Percentiles rank a stretch among this genome's conserved stretches.
These are phyloP conservation scores for Apamea crenata DNA, from an alignment of 2,888 invertebrate genomes.

Conservation along the genomic window DNA sequence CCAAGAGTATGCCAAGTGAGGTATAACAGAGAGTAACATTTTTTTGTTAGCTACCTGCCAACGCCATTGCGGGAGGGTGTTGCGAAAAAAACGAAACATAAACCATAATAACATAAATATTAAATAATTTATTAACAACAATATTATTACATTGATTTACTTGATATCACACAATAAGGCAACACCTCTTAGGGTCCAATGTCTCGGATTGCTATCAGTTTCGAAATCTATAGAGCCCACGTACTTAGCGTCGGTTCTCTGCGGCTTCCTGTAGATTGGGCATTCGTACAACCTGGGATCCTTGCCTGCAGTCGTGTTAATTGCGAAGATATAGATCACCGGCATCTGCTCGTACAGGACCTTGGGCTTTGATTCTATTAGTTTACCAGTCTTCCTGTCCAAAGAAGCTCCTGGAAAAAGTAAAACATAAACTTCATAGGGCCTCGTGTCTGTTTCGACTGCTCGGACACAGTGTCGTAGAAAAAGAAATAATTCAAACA, in stretches of 20 bases:
- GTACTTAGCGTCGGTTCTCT: slow-evolving; percentile 98
- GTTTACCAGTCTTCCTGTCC: slow-evolving; percentile 96
- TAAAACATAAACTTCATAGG: no score
- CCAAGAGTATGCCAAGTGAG: background rate
- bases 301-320: slow-evolving; percentile 97
- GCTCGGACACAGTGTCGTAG: no score
- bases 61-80: background rate
- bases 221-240: slow-evolving; percentile 98
- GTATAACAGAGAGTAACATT: background rate
- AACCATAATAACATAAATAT: background rate
- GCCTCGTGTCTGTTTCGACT: background rate
- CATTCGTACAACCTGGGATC: slow-evolving; percentile 98
- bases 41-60: background rate
- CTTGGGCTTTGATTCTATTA: slow-evolving; percentile 98
- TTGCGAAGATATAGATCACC: slow-evolving; percentile 98
- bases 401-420: slow-evolving; percentile 93
- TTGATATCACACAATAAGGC: slow-evolving; percentile 99
- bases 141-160: slow-evolving; percentile 84
- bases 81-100: background rate
- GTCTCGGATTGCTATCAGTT: slow-evolving; percentile 97
- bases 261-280: slow-evolving; percentile 98
- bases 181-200: slow-evolving; percentile 99
- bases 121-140: slow-evolving; percentile 1
- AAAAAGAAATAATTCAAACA: no score
- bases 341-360: slow-evolving; percentile 98